Conservation (phyloP, 2,888 invertebrate genomes). For the Apotomis betuletana region DNA sequence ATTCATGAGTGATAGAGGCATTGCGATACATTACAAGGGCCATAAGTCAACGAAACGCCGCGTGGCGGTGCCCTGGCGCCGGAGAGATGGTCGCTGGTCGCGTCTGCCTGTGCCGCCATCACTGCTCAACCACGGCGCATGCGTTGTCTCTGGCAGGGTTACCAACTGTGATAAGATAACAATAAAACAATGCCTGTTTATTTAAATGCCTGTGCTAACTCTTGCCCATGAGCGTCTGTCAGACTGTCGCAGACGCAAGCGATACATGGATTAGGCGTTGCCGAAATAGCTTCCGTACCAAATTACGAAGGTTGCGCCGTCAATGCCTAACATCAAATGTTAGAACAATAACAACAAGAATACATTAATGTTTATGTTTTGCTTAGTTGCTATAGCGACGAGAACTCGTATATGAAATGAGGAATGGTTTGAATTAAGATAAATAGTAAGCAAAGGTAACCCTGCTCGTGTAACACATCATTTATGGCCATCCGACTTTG, state of each 20-base stretch:
- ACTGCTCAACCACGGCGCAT: conserved; percentile 36
- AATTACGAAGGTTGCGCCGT: not conserved
- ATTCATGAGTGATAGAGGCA: conserved; percentile 82
- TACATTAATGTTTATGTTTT: not conserved
- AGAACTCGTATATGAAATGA: not conserved
- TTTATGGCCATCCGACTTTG: conserved; percentile 57
- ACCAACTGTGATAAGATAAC: conserved; percentile 1
- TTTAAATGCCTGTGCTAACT: not conserved
- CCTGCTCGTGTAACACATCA: conserved; percentile 50
- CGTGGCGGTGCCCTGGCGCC: conserved; percentile 54
- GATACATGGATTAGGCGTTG: conserved; percentile 30
- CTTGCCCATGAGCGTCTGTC: conserved; percentile 15
- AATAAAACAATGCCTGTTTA: conserved; percentile 15
- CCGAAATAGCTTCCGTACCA: not conserved
- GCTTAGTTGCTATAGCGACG: not conserved
- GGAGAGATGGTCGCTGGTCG: conserved; percentile 48
- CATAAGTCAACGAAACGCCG: conserved; percentile 79
- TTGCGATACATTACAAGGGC: conserved; percentile 77
- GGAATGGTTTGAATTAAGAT: conserved; percentile 8
- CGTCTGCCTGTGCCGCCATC: conserved; percentile 47
- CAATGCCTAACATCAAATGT: too few species aligned
- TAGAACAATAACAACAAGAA: not conserved
- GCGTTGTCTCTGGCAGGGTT: conserved; percentile 23
- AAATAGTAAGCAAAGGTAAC: conserved; percentile 18
- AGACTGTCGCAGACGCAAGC: conserved; percentile 38